A percentile compares a stretch with the other conserved stretches of the same genome.
phyloP scores from a whole-genome alignment of 2,888 invertebrate species.

The Mayetiola destructor region DNA sequence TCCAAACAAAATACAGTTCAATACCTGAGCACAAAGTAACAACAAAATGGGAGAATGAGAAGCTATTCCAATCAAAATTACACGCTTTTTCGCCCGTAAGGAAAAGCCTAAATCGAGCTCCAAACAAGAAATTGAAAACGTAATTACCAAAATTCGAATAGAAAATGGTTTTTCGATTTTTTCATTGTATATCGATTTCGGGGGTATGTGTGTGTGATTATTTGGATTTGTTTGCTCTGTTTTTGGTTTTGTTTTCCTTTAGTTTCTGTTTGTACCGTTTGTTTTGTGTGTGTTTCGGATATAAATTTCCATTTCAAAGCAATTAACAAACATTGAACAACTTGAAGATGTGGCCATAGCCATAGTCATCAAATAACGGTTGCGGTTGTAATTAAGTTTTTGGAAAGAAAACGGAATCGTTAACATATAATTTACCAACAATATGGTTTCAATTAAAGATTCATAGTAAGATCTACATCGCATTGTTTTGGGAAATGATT shows the following conservation, averaged over 20 bases:
- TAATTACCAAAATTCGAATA: slow-evolving; percentile 6
- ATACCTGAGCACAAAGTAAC: too few species aligned
- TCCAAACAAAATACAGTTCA: too few species aligned
- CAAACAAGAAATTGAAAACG: neutral
- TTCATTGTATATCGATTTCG: too few species aligned
- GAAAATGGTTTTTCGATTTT: neutral
- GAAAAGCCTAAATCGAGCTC: too few species aligned
- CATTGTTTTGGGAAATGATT: too few species aligned
- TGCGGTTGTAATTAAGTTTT: slow-evolving; percentile 2
- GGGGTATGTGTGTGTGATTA: too few species aligned
- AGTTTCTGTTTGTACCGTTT: neutral
- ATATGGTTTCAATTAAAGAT: neutral
- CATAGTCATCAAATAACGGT: too few species aligned
- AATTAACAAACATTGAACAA: neutral
- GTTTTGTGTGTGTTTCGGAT: neutral
- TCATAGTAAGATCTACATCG: neutral
- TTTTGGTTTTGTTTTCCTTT: neutral
- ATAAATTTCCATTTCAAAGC: neutral
- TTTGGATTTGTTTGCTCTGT: neutral
- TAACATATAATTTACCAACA: neutral
- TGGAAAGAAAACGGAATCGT: neutral
- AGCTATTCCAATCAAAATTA: slow-evolving; percentile 1
- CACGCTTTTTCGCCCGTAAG: too few species aligned
- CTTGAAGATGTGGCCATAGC: neutral
- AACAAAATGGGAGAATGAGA: too few species aligned